Base-by-base conservation (phyloP, 2,113 vertebrate species). In the Dolichallabes microphthalmus region DNA sequence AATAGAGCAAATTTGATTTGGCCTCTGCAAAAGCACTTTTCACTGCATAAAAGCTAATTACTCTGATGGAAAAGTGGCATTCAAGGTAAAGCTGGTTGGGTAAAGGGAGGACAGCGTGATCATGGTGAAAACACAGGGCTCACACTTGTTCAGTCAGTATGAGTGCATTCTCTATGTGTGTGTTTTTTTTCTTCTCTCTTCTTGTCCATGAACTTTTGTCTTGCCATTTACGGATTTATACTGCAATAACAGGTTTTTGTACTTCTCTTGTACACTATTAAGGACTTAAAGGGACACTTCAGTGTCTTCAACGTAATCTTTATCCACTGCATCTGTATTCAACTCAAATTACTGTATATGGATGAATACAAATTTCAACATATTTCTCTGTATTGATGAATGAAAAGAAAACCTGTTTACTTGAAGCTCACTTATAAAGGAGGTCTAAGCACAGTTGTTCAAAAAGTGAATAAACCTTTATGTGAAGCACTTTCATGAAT, bases 1-100 rank as follows among this genome's bases (percentile, higher is more conserved):
- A 89, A 90, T 86, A 80, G 83, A 88, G 61, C 85, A 86, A 88
- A 89, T 91, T 89, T 75, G 83, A 91, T 90, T 90, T 80, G 87
- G 84, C 66, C 35, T 8, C 58, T 83, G 57, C 82, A 77, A 87
- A 89, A 63, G 85, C 80, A 68, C 85, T 68, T 85, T 87, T 82
- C 69, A 82, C 86, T 85, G 87, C 77, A 86, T 86, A 82, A 66
- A 90, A 90, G 86, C 75, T 82, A 86, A 91, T 91, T 88, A 87
- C 85, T 85, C 69, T 85, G 82, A 86, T 86, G 79, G 79, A 86
- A 90, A 88, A 76, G 74, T 69, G 45, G 78, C 74, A 79, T 86
- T 89, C 32, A 83, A 83, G 78, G 60, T 60, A 86, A 60, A 89
- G 82, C 87, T 77, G 77, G 81, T 76, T 82, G 80, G 30, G n/a